These are phyloP conservation scores for Falco punctatus DNA, from an alignment of 2,113 vertebrate genomes.

Conservation along the genomic window DNA sequence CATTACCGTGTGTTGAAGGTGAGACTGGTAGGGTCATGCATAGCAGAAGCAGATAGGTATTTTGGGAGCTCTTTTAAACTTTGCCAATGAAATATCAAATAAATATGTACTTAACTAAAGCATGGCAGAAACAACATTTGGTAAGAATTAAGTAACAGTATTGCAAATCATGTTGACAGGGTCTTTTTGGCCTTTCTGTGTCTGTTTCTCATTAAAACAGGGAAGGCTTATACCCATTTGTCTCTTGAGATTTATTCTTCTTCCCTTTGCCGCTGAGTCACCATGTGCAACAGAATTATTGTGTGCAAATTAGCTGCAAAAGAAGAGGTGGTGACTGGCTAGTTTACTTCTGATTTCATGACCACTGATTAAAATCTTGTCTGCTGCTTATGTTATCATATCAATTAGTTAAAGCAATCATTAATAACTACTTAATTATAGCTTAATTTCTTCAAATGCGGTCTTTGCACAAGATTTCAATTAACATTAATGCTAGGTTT, in stretches of 20 bases:
- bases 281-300: conserved; percentile 9
- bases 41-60: conserved; percentile 34
- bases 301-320: conserved; percentile 32
- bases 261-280: not conserved
- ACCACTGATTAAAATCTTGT: conserved; percentile 16
- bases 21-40: not conserved
- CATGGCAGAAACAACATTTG: conserved; percentile 52
- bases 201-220: conserved; percentile 60
- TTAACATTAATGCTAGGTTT: not conserved
- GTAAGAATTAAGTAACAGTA: conserved; percentile 49
- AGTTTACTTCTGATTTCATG: conserved; percentile 32
- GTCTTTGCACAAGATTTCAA: conserved; percentile 15
- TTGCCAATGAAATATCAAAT: conserved; percentile 48
- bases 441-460: conserved; percentile 38
- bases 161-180: conserved; percentile 60
- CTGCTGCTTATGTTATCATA: not conserved
- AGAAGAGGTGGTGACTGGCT: not conserved
- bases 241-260: conserved; percentile 46
- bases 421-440: conserved; percentile 45
- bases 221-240: conserved; percentile 30
- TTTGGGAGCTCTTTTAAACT: conserved; percentile 34
- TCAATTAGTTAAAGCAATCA: conserved; percentile 39
- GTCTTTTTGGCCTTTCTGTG: conserved; percentile 38
- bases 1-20: not conserved
- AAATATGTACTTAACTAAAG: conserved; percentile 33